phyloP scores from a whole-genome alignment of 2,113 vertebrate genomes.

The Monopterus albus region DNA sequence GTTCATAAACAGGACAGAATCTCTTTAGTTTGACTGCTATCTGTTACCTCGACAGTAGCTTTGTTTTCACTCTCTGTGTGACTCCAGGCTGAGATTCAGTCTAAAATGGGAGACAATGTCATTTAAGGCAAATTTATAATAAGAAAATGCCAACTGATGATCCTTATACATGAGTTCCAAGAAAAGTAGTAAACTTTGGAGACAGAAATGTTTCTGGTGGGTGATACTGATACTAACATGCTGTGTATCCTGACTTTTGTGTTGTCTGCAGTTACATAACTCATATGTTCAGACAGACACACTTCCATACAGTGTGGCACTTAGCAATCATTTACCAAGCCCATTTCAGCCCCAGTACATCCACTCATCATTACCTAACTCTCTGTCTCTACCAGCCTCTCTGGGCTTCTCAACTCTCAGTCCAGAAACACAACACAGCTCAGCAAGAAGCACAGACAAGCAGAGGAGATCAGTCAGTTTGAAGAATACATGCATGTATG shows the following conservation, averaged over 20 bases:
- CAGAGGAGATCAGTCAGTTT: conserved; percentile 46
- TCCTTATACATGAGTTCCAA: neutral
- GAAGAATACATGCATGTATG: conserved; percentile 56
- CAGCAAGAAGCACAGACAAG: conserved; percentile 26
- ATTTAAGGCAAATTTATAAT: neutral
- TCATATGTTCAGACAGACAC: conserved; percentile 24
- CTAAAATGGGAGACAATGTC: conserved; percentile 1
- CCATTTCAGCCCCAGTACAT: conserved; percentile 34
- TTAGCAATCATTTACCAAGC: conserved; percentile 54
- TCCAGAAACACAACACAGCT: conserved; percentile 40
- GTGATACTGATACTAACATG: too few species aligned
- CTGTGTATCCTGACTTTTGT: conserved; percentile 1
- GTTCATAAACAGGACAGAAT: conserved; percentile 37
- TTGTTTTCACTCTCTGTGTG: conserved; percentile 25
- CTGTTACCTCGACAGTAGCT: conserved; percentile 12
- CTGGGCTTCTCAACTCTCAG: conserved; percentile 30
- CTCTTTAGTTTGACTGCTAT: conserved; percentile 31
- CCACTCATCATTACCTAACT: conserved; percentile 51
- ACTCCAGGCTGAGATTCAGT: conserved; percentile 8
- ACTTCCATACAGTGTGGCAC: conserved; percentile 3
- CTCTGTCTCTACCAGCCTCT: conserved; percentile 38
- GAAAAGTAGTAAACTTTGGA: neutral
- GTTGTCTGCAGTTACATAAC: conserved; percentile 39
- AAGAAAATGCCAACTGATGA: neutral
- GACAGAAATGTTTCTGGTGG: neutral